Percentiles rank a stretch among this genome's conserved stretches.
These are phyloP conservation scores for Caenorhabditis inopinata DNA, from an alignment of 1,140 invertebrate species.

Conservation along the genomic window DNA sequence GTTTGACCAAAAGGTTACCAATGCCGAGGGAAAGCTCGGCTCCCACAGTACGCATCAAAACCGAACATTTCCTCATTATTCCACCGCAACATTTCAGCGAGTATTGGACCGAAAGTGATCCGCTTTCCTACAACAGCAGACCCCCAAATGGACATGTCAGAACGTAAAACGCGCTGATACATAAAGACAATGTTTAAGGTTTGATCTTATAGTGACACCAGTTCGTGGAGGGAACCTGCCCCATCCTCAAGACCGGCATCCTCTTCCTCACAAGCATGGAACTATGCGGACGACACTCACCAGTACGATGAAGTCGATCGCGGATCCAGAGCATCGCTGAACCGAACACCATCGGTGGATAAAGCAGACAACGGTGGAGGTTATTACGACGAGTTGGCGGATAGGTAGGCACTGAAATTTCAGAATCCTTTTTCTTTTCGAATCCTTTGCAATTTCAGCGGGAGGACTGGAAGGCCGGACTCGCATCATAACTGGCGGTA, in stretches of 20 bases:
- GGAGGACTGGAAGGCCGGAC: not conserved
- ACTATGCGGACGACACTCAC: slow-evolving; percentile 25
- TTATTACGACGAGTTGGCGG: not conserved
- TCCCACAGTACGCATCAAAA: no score
- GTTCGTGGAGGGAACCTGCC: not conserved
- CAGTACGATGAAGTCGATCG: slow-evolving; percentile 32
- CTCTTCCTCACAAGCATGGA: not conserved
- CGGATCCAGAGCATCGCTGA: not conserved
- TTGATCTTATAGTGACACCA: not conserved
- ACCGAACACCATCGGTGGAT: not conserved
- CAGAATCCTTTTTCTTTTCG: no score
- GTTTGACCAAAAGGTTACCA: no score
- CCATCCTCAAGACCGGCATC: not conserved
- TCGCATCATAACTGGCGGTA: slow-evolving; percentile 38
- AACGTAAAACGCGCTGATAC: not conserved
- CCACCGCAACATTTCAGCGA: slow-evolving; percentile 2
- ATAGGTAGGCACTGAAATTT: not conserved
- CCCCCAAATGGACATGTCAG: slow-evolving; percentile 39
- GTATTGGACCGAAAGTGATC: slow-evolving; percentile 32
- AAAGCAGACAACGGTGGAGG: not conserved
- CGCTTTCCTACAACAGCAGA: slow-evolving; percentile 59
- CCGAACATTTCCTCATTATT: no score
- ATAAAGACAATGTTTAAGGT: no score
- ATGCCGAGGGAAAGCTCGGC: no score
- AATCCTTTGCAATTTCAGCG: no score